Conservation (phyloP, 2,888 invertebrate species). For the Steinernema carpocapsae region DNA sequence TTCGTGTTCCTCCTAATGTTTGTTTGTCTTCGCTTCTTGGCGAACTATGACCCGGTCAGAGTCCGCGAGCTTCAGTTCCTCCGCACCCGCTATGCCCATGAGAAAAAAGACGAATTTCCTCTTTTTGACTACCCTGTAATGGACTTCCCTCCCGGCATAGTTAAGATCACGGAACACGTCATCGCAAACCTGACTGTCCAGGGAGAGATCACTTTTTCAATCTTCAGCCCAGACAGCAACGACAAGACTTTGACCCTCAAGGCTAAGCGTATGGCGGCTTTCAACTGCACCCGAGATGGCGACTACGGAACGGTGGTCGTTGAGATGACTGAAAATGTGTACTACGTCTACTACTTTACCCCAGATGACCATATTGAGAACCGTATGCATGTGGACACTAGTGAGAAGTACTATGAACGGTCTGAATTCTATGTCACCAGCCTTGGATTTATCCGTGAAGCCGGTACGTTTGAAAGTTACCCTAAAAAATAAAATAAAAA, state of each 20-base stretch:
- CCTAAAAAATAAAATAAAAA: too few relatives aligned
- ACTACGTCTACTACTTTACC: slow-evolving; percentile 23
- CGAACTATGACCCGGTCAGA: background rate
- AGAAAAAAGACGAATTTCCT: background rate
- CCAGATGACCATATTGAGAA: background rate
- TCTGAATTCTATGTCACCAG: background rate
- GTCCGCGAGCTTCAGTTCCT: slow-evolving; percentile 10
- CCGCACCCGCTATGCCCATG: background rate
- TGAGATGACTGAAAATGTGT: background rate
- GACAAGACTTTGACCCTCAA: slow-evolving; percentile 14
- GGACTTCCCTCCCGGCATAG: background rate
- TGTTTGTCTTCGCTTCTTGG: slow-evolving; percentile 4
- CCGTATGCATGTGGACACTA: background rate
- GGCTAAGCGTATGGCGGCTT: background rate
- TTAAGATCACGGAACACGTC: slow-evolving; percentile 22
- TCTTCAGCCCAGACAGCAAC: background rate
- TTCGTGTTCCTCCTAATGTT: slow-evolving; percentile 24
- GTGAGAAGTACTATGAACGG: background rate
- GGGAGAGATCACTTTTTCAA: background rate
- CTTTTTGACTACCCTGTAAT: background rate
- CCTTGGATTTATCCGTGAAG: background rate
- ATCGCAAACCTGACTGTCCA: slow-evolving; percentile 9
- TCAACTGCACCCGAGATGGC: background rate
- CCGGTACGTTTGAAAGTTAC: background rate
- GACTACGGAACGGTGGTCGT: slow-evolving; percentile 6